Percentiles rank a stretch among this genome's conserved stretches.
Evolutionary conservation across 2,797 vertebrate genomes (phyloP).

Genomic region (Neosalanx taihuensis): DNA sequence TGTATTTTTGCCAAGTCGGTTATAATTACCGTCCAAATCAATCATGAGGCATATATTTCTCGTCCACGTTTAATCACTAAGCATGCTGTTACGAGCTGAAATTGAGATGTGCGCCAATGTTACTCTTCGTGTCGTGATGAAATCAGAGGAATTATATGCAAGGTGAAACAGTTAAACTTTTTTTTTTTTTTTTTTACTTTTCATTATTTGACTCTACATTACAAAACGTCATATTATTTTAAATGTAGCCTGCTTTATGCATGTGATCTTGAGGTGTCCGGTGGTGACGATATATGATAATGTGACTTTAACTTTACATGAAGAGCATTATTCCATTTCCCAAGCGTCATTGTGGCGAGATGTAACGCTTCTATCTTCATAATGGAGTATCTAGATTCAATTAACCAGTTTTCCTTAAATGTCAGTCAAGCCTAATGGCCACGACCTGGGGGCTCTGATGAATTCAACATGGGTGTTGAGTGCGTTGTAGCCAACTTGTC

Average conservation of each 20-base stretch:
- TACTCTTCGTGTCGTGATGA: conserved; percentile 75
- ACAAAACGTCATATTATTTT: neutral
- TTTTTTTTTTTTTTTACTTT: conserved; percentile 51
- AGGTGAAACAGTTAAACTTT: conserved; percentile 65
- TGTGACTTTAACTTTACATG: neutral
- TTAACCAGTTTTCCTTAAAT: conserved; percentile 93
- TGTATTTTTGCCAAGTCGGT: conserved; percentile 87
- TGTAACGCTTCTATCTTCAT: conserved; percentile 38
- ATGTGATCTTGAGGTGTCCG: neutral
- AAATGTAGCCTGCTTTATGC: neutral
- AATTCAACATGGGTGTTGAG: conserved; percentile 97
- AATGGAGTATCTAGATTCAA: conserved; percentile 83
- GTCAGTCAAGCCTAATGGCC: conserved; percentile 88
- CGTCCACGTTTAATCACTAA: conserved; percentile 92
- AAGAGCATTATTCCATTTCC: no score
- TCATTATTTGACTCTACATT: neutral
- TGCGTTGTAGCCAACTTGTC: conserved; percentile 93
- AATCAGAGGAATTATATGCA: conserved; percentile 58
- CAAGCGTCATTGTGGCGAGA: neutral
- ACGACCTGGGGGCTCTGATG: conserved; percentile 87
- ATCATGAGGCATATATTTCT: conserved; percentile 90
- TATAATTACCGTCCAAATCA: conserved; percentile 97
- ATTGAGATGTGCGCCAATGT: conserved; percentile 77
- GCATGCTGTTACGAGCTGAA: conserved; percentile 82
- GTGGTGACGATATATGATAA: neutral